Evolutionary conservation across 2,113 vertebrate species (phyloP).

Genomic region (Semnopithecus entellus): DNA sequence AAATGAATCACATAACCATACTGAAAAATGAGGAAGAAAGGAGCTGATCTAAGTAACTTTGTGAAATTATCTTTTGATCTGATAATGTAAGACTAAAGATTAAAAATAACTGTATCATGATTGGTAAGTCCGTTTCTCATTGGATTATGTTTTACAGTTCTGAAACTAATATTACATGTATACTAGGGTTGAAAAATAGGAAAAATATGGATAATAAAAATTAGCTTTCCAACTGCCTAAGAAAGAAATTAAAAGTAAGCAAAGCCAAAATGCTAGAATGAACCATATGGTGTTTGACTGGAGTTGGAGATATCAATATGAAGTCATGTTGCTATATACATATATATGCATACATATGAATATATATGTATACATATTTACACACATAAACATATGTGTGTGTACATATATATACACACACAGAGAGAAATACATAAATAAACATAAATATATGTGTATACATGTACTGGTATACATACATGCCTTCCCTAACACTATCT

Average conservation of each 20-base stretch:
- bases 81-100: background rate
- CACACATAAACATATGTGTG: background rate
- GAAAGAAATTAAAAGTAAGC: conserved; percentile 18
- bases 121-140: background rate
- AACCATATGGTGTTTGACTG: background rate
- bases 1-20: conserved; percentile 22
- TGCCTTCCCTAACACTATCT: background rate
- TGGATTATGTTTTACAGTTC: background rate
- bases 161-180: background rate
- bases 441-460: background rate
- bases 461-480: background rate
- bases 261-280: background rate
- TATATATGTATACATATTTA: too few species aligned
- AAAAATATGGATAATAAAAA: background rate
- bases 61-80: conserved; percentile 41
- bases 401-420: too few species aligned
- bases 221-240: background rate
- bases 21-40: background rate
- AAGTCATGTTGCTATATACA: background rate
- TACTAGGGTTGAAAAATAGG: background rate
- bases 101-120: background rate
- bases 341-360: background rate
- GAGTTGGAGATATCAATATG: background rate
- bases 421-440: background rate
- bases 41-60: conserved; percentile 1